Evolutionary conservation across 92 coral and sea anemone species (phyloP).

Genomic region (Phenganax marumi): DNA sequence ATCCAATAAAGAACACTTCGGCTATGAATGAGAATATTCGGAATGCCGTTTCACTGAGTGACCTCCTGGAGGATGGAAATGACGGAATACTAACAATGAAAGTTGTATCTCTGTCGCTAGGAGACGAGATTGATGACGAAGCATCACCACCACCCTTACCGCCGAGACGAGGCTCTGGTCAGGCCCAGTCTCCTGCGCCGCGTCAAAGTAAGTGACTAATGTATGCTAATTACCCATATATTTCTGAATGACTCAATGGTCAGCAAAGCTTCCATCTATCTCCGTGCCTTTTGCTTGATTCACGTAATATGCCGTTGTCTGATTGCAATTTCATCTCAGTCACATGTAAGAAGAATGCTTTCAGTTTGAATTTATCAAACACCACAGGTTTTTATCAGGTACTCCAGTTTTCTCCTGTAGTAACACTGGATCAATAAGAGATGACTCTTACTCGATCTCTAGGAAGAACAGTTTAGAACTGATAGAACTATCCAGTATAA

Average conservation of each 20-base stretch:
- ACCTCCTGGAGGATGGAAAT: conserved; percentile 14
- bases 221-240: too few relatives aligned
- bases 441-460: not conserved
- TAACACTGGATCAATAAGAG: too few relatives aligned
- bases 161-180: conserved; percentile 19
- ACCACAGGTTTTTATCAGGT: too few relatives aligned
- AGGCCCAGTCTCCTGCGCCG: not conserved
- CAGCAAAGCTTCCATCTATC: too few relatives aligned
- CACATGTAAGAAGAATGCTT: too few relatives aligned
- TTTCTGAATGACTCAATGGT: too few relatives aligned
- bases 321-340: too few relatives aligned
- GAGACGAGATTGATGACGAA: not conserved
- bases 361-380: too few relatives aligned
- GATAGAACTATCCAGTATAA: not conserved
- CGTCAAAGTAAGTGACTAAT: too few relatives aligned
- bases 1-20: conserved; percentile 5
- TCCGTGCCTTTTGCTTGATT: too few relatives aligned
- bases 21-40: not conserved
- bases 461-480: not conserved
- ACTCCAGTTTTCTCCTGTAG: too few relatives aligned
- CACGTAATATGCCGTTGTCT: too few relatives aligned
- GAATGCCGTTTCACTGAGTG: not conserved
- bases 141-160: conserved; percentile 36
- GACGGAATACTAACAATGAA: not conserved
- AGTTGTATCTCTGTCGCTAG: conserved; percentile 9